Conservation (phyloP, 23 tunicate species). For the Clavelina lepadiformis region DNA sequence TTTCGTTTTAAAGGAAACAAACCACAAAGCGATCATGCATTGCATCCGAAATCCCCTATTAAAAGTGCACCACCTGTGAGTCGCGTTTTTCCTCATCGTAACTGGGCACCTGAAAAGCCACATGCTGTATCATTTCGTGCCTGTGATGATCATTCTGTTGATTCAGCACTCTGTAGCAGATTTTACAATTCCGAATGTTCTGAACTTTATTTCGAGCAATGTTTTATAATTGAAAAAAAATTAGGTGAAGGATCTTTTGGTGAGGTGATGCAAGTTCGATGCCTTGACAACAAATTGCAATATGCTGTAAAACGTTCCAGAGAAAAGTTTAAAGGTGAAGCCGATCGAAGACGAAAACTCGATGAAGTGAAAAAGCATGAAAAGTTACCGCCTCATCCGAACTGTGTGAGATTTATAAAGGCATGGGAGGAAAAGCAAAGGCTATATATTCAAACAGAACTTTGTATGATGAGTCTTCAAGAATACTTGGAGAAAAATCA, state of each 20-base stretch:
- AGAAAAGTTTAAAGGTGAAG: conserved; percentile 68
- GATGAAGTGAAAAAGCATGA: conserved; percentile 84
- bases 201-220: conserved; percentile 83
- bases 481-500: conserved; percentile 34
- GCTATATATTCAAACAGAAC: conserved; percentile 82
- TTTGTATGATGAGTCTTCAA: conserved; percentile 63
- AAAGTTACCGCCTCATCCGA: conserved; percentile 62
- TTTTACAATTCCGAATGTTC: conserved; percentile 66
- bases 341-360: conserved; percentile 65
- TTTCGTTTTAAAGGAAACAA: conserved; percentile 42
- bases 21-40: conserved; percentile 3
- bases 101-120: conserved; percentile 70
- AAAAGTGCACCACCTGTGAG: conserved; percentile 90
- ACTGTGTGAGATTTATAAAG: conserved; percentile 69
- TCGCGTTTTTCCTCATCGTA: conserved; percentile 62
- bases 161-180: conserved; percentile 46
- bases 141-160: conserved; percentile 17
- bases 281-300: conserved; percentile 36
- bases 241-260: conserved; percentile 91
- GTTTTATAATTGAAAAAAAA: conserved; percentile 70
- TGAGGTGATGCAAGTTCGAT: conserved; percentile 70
- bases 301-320: conserved; percentile 81
- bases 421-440: conserved; percentile 95
- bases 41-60: conserved; percentile 56
- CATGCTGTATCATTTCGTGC: conserved; percentile 72